Conservation (phyloP, 2,797 vertebrate genomes). For the Coregonus suidteri region DNA sequence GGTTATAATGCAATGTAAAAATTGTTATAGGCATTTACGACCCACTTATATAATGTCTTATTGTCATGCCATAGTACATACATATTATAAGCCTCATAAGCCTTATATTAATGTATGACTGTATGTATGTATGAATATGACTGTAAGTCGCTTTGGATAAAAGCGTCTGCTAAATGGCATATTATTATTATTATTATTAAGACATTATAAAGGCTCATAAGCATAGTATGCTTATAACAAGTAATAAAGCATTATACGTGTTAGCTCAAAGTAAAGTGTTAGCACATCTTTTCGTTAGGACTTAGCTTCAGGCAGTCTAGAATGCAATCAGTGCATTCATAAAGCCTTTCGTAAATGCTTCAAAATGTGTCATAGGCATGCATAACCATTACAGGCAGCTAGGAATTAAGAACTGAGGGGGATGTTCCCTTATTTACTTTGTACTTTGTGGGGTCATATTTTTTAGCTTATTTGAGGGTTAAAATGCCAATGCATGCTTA, state of each 20-base stretch:
- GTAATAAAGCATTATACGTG: too few relatives aligned
- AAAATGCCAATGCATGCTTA: conserved; percentile 16
- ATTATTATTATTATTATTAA: too few relatives aligned
- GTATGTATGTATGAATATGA: too few relatives aligned
- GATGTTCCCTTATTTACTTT: conserved; percentile 7
- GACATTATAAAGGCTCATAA: too few relatives aligned
- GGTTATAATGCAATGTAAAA: too few relatives aligned
- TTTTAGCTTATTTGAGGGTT: conserved; percentile 11
- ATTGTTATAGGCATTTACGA: not conserved
- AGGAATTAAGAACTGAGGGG: not conserved
- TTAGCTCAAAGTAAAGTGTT: not conserved
- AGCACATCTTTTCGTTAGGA: not conserved
- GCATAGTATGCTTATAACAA: too few relatives aligned
- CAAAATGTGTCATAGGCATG: not conserved
- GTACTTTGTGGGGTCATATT: conserved; percentile 9
- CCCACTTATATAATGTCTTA: not conserved
- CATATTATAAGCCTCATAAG: not conserved
- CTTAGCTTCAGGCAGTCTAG: not conserved
- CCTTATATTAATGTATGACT: too few relatives aligned
- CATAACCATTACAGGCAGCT: not conserved
- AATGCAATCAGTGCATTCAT: not conserved
- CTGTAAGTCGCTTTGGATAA: too few relatives aligned
- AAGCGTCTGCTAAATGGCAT: too few relatives aligned
- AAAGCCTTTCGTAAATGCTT: not conserved
- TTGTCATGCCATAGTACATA: not conserved